phyloP scores from a whole-genome alignment of 2,113 vertebrate species.

The Neopipo cinnamomea region DNA sequence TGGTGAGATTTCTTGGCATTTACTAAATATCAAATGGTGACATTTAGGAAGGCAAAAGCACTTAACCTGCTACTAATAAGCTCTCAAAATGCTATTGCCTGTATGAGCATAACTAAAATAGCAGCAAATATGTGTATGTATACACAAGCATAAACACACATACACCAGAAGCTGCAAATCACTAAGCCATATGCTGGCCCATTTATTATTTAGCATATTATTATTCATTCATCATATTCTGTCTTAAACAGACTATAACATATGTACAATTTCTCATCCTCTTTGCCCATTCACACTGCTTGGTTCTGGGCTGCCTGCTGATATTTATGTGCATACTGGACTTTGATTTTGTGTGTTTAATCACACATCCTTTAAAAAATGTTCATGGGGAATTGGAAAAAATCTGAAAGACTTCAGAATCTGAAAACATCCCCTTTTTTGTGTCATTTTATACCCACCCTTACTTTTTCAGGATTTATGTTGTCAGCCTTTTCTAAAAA shows the following conservation, averaged over 20 bases:
- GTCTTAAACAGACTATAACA: neutral
- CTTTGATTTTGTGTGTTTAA: neutral
- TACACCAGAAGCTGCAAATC: neutral
- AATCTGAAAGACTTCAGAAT: neutral
- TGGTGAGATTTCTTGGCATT: neutral
- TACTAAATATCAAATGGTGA: constrained; percentile 21
- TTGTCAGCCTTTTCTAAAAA: neutral
- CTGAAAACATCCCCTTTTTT: neutral
- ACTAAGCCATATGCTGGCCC: neutral
- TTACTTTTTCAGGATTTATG: neutral
- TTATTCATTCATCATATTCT: neutral
- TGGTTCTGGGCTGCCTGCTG: neutral
- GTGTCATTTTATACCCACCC: neutral
- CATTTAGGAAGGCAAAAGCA: neutral
- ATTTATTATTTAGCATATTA: neutral
- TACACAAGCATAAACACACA: neutral
- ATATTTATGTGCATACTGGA: neutral
- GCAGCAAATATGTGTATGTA: neutral
- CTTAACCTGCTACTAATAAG: neutral
- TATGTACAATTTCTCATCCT: neutral
- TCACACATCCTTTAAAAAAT: neutral
- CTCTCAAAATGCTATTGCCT: neutral
- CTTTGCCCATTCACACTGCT: neutral
- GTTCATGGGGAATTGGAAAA: neutral
- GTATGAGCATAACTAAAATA: neutral